Evolutionary conservation across 1,140 invertebrate genomes (phyloP), one percentile per base, ranked within the genome.

Genomic region (Drosophila mauritiana): DNA sequence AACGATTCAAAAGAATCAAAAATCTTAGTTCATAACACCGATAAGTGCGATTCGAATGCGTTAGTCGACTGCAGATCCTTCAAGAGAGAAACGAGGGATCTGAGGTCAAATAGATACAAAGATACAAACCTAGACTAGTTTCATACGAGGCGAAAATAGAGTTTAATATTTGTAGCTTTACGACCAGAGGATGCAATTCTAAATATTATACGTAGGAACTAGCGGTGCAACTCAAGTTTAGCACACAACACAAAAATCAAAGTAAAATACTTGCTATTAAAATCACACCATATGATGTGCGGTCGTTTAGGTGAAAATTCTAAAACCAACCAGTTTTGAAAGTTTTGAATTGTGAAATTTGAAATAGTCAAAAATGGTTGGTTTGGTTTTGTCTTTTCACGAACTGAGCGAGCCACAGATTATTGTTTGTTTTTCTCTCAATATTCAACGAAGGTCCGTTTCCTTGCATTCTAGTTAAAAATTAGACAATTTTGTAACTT

Each of bases 371-470:
- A 80, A 84, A 89, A 77, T 89, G 76, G 80, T 88, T 89, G 83
- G 83, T 88, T 88, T 88, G 84, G 84, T 88, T 88, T 88, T 89
- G 83, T 67, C 74, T 88, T 88, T 89, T 88, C 72, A 70, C 8
- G 12, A 25, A 12, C 57, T 64, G 51, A 15, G n/a, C 39, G 25
- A 36, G 5, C 31, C 25, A 39, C 25, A 12, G 64, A 15, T 34
- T 27, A 10, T 57, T 31, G 34, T 34, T 49, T 12, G 10, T 27
- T 17, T 37, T 37, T 61, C 7, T 2, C 11, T 15, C 0, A 27
- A 27, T 11, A 7, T 46, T 10, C 27, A 6, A 5, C 15, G 6
- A 42, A 54, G n/a, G 52, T 58, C 58, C 59, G 37, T 62, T 62
- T 58, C 27, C 25, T 40, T 57, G 12, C 20, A n/a, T 45, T 2